These are phyloP conservation scores for Lasioglossum zephyrum DNA, from an alignment of 2,888 invertebrate genomes.

Conservation along the genomic window DNA sequence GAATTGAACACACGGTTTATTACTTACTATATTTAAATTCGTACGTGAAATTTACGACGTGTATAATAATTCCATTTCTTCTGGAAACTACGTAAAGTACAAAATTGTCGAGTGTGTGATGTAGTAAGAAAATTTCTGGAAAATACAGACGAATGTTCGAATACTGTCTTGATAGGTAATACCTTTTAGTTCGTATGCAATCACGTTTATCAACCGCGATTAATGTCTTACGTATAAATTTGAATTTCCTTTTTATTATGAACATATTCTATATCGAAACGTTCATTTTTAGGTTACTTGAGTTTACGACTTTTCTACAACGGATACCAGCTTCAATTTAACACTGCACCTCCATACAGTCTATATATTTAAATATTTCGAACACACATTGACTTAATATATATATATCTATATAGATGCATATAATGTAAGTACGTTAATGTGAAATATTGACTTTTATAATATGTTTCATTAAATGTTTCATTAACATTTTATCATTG, in stretches of 20 bases:
- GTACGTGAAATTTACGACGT: slow-evolving; percentile 13
- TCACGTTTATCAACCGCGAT: neutral
- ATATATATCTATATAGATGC: neutral
- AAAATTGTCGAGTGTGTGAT: neutral
- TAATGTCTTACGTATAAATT: neutral
- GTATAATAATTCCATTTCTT: slow-evolving; percentile 8
- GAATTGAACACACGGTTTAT: slow-evolving; percentile 27
- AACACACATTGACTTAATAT: neutral
- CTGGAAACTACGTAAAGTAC: neutral
- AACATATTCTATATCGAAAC: neutral
- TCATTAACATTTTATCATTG: neutral
- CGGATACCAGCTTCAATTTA: neutral
- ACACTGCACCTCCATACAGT: neutral
- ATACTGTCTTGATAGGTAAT: slow-evolving; percentile 11
- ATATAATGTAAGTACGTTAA: slow-evolving; percentile 43
- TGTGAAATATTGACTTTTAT: neutral
- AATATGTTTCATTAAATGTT: neutral
- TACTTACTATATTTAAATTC: slow-evolving; percentile 47
- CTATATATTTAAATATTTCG: neutral
- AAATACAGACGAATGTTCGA: neutral
- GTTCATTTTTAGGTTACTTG: slow-evolving; percentile 48
- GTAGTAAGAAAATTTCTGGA: neutral
- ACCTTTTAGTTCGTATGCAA: neutral
- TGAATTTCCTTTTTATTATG: neutral
- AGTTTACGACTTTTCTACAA: neutral